phyloP scores from a whole-genome alignment of 1,140 invertebrate species.

The Mya arenaria region DNA sequence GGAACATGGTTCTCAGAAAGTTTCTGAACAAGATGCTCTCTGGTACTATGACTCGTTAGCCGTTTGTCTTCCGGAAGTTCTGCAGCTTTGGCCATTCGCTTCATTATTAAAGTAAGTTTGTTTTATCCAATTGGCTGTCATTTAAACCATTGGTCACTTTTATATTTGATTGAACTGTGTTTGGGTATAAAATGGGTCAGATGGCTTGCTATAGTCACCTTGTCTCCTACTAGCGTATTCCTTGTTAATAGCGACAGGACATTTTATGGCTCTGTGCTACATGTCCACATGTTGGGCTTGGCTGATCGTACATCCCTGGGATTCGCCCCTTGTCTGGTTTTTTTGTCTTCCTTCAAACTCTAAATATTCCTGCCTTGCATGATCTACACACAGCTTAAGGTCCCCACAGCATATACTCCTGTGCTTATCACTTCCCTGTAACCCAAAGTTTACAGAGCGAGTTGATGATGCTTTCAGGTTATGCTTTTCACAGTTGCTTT shows the following conservation, averaged over 20 bases:
- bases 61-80: neutral
- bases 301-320: neutral
- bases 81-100: neutral
- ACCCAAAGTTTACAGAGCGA: neutral
- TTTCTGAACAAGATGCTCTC: neutral
- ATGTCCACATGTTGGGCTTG: neutral
- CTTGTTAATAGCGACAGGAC: neutral
- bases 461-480: neutral
- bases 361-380: neutral
- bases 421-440: neutral
- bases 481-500: neutral
- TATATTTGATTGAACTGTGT: neutral
- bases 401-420: neutral
- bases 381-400: neutral
- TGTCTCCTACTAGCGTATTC: neutral
- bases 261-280: neutral
- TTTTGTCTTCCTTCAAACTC: neutral
- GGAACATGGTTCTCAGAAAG: neutral
- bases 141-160: neutral
- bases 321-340: neutral
- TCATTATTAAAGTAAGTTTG: slow-evolving; percentile 1
- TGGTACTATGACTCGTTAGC: neutral
- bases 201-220: neutral
- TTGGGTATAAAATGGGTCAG: neutral
- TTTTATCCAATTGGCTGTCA: neutral